Evolutionary conservation across 2,888 invertebrate species (phyloP).

Genomic region (Agrenia bidenticulata): DNA sequence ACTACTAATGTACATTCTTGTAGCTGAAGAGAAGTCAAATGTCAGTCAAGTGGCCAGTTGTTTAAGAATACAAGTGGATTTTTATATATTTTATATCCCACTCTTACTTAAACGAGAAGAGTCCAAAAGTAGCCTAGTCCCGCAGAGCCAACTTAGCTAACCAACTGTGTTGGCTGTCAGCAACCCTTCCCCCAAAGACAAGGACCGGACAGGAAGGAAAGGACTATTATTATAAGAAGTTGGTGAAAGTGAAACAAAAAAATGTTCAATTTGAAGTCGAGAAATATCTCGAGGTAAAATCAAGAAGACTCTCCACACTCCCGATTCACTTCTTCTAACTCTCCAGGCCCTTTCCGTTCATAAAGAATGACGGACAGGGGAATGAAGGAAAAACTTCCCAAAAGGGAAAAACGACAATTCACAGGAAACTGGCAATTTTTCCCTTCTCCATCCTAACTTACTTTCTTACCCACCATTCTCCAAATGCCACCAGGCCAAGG

Average conservation of each 20-base stretch:
- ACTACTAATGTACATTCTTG: too few relatives aligned
- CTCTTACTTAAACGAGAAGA: too few relatives aligned
- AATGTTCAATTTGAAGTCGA: slow-evolving; percentile 33
- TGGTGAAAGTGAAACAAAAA: slow-evolving; percentile 36
- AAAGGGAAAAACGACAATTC: slow-evolving; percentile 43
- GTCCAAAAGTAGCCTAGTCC: too few relatives aligned
- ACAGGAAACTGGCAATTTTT: slow-evolving; percentile 47
- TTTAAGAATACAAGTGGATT: too few relatives aligned
- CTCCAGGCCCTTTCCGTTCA: background rate
- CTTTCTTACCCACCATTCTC: background rate
- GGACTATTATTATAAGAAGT: slow-evolving; percentile 10
- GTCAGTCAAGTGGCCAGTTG: too few relatives aligned
- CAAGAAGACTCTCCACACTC: background rate
- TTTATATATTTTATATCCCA: too few relatives aligned
- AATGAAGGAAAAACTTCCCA: slow-evolving; percentile 25
- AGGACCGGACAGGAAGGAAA: slow-evolving; percentile 11
- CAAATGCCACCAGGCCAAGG: background rate
- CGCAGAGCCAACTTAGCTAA: too few relatives aligned
- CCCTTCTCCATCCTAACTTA: slow-evolving; percentile 32
- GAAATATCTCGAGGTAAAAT: slow-evolving; percentile 8
- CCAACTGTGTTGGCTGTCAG: too few relatives aligned
- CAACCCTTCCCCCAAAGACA: slow-evolving; percentile 1
- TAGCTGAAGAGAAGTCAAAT: too few relatives aligned
- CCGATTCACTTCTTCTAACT: background rate
- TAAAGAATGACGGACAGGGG: slow-evolving; percentile 18